A percentile compares a stretch with the other conserved stretches of the same genome.
phyloP scores from a whole-genome alignment of 92 coral and sea anemone genomes.

The Virgularia gustaviana region DNA sequence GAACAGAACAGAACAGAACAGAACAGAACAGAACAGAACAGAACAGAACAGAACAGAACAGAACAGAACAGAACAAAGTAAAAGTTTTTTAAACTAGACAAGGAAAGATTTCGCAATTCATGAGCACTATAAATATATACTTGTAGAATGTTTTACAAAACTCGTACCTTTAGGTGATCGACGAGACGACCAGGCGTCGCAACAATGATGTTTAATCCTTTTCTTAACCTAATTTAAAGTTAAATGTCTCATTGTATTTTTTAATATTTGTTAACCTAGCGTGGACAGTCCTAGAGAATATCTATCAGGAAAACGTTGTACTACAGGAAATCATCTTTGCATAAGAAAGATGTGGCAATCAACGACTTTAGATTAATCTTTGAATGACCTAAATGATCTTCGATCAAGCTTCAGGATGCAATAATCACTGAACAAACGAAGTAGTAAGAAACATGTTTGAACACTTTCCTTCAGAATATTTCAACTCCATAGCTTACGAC shows the following conservation, averaged over 20 bases:
- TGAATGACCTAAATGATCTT: no score
- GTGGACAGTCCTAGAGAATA: no score
- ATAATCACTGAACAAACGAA: no score
- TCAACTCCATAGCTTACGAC: no score
- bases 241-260: no score
- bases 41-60: no score
- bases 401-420: no score
- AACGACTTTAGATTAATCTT: not conserved
- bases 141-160: not conserved
- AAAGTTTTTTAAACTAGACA: not conserved
- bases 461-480: no score
- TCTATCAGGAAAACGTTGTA: no score
- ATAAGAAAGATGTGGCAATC: not conserved
- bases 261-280: no score
- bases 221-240: conserved; percentile 90
- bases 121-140: not conserved
- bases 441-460: no score
- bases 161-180: conserved; percentile 85
- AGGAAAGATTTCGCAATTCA: not conserved
- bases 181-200: conserved; percentile 98
- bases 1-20: not conserved
- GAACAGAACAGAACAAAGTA: not conserved
- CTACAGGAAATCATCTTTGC: not conserved
- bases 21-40: no score
- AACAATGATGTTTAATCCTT: conserved; percentile 88